Conservation (phyloP, 2,113 vertebrate species). For the Piprites chloris region DNA sequence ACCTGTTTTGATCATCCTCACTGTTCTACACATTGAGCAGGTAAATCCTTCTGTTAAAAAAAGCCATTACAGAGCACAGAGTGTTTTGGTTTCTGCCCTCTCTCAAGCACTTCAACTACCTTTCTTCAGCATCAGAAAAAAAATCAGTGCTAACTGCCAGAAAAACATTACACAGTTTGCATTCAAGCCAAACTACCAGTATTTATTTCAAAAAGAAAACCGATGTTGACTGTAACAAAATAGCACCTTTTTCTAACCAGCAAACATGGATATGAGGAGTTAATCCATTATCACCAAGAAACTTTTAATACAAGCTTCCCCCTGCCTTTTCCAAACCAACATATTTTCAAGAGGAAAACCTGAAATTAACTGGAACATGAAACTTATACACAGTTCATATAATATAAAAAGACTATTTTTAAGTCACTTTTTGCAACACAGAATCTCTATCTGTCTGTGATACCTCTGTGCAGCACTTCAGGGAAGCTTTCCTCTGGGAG, state of each 20-base stretch:
- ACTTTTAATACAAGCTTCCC: background rate
- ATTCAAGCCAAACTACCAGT: background rate
- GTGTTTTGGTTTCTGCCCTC: background rate
- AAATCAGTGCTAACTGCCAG: background rate
- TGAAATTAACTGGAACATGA: background rate
- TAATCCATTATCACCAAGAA: background rate
- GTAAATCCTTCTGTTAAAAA: background rate
- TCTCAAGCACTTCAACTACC: background rate
- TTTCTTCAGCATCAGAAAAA: background rate
- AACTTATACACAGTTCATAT: background rate
- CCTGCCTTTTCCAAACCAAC: background rate
- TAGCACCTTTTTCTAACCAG: conserved; percentile 25
- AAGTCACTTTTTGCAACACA: conserved; percentile 14
- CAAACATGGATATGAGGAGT: background rate
- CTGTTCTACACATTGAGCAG: background rate
- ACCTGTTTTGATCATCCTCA: background rate
- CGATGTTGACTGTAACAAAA: background rate
- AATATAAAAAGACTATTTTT: background rate
- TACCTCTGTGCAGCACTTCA: background rate
- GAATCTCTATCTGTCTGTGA: background rate
- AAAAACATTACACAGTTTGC: background rate
- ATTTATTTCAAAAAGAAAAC: conserved; percentile 50
- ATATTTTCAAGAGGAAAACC: background rate
- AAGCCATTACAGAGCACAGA: background rate
- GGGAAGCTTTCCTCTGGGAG: background rate